Evolutionary conservation across 2,888 invertebrate genomes (phyloP).

Genomic region (Aelia acuminata): DNA sequence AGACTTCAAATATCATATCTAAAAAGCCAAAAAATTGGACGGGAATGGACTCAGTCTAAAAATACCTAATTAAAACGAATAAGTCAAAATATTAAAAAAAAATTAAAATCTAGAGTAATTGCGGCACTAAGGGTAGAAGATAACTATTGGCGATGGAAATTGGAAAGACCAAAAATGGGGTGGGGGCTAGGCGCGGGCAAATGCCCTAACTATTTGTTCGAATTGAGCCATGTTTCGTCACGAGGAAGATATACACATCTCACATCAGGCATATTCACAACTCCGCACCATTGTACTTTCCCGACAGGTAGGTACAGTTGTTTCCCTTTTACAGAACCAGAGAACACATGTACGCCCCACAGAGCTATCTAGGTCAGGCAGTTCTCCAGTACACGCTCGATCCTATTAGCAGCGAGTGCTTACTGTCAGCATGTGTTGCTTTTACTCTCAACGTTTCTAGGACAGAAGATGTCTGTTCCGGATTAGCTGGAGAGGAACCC

Average conservation of each 20-base stretch:
- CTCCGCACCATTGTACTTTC: not conserved
- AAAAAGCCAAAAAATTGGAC: too few relatives aligned
- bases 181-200: too few relatives aligned
- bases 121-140: too few relatives aligned
- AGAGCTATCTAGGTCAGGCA: slow-evolving; percentile 13
- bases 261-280: not conserved
- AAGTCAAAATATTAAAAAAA: too few relatives aligned
- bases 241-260: not conserved
- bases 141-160: too few relatives aligned
- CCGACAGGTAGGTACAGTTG: not conserved
- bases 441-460: not conserved
- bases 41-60: too few relatives aligned
- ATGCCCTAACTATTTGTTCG: too few relatives aligned
- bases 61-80: too few relatives aligned
- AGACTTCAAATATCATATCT: too few relatives aligned
- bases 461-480: slow-evolving; percentile 12
- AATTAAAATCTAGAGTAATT: too few relatives aligned
- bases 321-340: not conserved
- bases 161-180: too few relatives aligned
- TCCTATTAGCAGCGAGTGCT: not conserved
- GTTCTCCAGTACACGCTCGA: not conserved
- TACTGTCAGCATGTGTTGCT: not conserved
- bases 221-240: not conserved
- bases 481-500: not conserved
- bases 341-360: not conserved